phyloP scores from a whole-genome alignment of 2,797 vertebrate species.

The Ceryle rudis region DNA sequence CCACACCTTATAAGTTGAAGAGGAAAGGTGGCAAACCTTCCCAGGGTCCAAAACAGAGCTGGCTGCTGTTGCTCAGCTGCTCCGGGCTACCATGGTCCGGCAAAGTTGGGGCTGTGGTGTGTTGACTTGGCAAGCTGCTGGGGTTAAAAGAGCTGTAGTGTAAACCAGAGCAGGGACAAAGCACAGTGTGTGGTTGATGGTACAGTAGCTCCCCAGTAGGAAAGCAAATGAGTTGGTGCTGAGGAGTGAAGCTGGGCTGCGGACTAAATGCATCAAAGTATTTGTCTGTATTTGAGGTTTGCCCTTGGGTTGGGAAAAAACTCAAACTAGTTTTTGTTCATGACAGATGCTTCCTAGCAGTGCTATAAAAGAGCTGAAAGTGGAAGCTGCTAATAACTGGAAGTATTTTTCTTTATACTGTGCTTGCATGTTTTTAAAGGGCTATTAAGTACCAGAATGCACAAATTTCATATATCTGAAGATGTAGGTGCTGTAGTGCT shows the following conservation, averaged over 20 bases:
- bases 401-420: not conserved
- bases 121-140: not conserved
- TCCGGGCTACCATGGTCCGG: fast-evolving
- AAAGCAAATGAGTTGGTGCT: not conserved
- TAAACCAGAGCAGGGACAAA: not conserved
- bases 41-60: fast-evolving
- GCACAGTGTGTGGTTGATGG: not conserved
- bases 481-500: fast-evolving
- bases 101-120: not conserved
- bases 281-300: not conserved
- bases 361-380: not conserved
- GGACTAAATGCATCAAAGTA: not conserved
- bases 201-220: not conserved
- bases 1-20: not conserved
- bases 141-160: not conserved
- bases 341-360: not conserved
- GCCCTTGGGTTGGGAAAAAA: not conserved
- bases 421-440: not conserved
- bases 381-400: not conserved
- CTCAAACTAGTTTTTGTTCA: not conserved
- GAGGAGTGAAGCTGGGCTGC: not conserved
- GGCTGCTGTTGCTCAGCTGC: not conserved
- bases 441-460: not conserved
- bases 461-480: fast-evolving
- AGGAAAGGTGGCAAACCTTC: not conserved